Conservation (phyloP, 2,888 invertebrate species). For the Rotaria socialis region DNA sequence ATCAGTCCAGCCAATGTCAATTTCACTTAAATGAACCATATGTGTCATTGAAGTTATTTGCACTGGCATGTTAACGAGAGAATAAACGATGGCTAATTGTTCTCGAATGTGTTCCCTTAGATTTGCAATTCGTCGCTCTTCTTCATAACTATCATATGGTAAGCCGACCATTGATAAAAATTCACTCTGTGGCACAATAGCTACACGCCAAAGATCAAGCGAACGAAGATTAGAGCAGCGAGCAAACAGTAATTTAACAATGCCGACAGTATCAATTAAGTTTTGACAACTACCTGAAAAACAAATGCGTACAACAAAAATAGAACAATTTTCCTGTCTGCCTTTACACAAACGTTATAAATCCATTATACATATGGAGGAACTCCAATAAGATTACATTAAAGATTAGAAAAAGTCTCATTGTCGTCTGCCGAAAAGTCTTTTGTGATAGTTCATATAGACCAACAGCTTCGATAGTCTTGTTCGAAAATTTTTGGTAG, state of each 20-base stretch:
- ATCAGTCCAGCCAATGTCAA: constrained; percentile 31
- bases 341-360: no score
- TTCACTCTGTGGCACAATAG: not conserved
- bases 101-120: not conserved
- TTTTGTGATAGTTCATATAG: no score
- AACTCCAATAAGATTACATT: no score
- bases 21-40: not conserved
- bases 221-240: not conserved
- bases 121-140: not conserved
- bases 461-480: no score
- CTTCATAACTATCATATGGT: not conserved
- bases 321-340: no score
- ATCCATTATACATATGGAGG: no score
- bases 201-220: not conserved
- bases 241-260: constrained; percentile 21
- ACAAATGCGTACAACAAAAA: not conserved
- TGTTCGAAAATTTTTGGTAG: no score
- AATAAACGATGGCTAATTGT: not conserved
- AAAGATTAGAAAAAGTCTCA: no score
- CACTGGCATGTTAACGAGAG: not conserved
- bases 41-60: not conserved
- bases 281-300: not conserved
- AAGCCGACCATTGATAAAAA: constrained; percentile 6
- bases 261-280: not conserved
- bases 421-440: no score